Percentiles rank a stretch among this genome's conserved stretches.
Conservation (phyloP, 2,113 vertebrate species). For the Daubentonia madagascariensis region DNA sequence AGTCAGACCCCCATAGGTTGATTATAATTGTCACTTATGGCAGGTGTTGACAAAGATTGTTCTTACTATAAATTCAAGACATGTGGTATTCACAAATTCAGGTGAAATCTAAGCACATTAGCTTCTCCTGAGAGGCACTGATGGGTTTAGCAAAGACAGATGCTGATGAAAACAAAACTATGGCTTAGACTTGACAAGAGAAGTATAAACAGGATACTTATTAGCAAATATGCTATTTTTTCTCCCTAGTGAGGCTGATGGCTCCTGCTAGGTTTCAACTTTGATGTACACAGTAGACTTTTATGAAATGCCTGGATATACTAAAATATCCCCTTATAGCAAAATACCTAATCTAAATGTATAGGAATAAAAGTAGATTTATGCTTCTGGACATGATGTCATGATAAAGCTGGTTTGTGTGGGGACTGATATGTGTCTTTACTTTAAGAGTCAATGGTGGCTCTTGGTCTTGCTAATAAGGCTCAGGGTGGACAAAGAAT, state of each 20-base stretch:
- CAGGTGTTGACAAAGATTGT: not conserved
- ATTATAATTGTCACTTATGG: constrained; percentile 35
- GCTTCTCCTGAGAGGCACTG: not conserved
- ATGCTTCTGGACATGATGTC: not conserved
- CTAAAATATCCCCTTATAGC: not conserved
- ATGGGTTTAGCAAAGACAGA: constrained; percentile 36
- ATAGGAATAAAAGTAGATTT: not conserved
- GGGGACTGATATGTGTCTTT: not conserved
- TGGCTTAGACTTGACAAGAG: constrained; percentile 35
- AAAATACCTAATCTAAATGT: not conserved
- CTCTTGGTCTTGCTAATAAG: not conserved
- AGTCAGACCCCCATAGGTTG: not conserved
- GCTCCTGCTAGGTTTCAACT: not conserved
- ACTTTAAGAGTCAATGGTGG: not conserved
- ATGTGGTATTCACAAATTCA: not conserved
- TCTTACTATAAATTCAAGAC: constrained; percentile 26
- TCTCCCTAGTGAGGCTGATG: not conserved
- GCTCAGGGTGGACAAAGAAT: not conserved
- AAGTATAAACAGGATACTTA: not conserved
- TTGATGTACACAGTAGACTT: not conserved
- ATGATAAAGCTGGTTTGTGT: not conserved
- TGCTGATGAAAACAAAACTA: constrained; percentile 37
- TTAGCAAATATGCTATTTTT: not conserved
- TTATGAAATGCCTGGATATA: not conserved
- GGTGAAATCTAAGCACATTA: constrained; percentile 23